Evolutionary conservation across 2,113 vertebrate species (phyloP).

Genomic region (Hyperoodon ampullatus): DNA sequence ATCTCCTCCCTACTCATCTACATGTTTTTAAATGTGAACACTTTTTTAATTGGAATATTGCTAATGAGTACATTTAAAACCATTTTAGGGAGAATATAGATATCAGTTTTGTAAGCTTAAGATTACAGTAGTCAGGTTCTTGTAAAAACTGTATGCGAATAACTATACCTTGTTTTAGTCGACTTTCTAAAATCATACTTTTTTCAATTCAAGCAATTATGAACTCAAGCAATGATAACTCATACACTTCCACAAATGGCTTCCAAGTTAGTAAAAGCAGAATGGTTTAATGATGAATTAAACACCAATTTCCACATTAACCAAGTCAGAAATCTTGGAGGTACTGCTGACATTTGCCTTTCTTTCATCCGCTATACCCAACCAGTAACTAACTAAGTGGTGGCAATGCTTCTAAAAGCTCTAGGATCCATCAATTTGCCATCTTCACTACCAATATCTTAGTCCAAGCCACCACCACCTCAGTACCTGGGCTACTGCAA

Average conservation of each 20-base stretch:
- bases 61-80: not conserved
- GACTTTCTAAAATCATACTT: conserved; percentile 38
- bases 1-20: not conserved
- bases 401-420: not conserved
- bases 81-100: not conserved
- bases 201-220: conserved; percentile 20
- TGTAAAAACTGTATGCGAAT: not conserved
- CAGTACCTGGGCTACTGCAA: too few relatives aligned
- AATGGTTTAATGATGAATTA: not conserved
- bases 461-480: not conserved
- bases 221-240: not conserved
- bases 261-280: not conserved
- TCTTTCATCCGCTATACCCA: not conserved
- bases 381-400: not conserved
- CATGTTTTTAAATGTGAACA: not conserved
- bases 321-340: not conserved
- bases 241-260: not conserved
- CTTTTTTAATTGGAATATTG: conserved; percentile 1
- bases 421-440: not conserved
- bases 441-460: not conserved
- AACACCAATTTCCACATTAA: not conserved
- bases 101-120: not conserved
- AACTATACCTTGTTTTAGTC: conserved; percentile 13
- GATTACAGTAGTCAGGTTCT: not conserved
- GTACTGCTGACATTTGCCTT: not conserved